Percentiles rank a stretch among this genome's conserved stretches.
Conservation (phyloP, 2,113 vertebrate species). For the Cisticola juncidis region DNA sequence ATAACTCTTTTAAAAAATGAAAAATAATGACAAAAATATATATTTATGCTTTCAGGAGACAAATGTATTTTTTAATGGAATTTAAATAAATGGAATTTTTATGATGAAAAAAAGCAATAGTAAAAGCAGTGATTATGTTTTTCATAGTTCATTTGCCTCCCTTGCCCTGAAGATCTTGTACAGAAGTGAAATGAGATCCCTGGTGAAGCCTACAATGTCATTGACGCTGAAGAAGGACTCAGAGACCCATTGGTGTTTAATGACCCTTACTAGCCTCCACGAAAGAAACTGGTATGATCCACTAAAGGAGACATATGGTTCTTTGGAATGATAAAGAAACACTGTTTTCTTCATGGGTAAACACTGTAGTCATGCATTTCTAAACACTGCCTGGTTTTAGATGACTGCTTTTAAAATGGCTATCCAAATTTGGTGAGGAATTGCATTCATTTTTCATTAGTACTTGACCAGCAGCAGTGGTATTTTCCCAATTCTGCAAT, state of each 20-base stretch:
- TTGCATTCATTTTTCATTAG: conserved; percentile 10
- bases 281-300: conserved; percentile 82
- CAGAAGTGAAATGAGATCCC: conserved; percentile 77
- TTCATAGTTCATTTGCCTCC: conserved; percentile 82
- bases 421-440: conserved; percentile 23
- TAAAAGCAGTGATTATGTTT: conserved; percentile 80
- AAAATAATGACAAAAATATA: conserved; percentile 72
- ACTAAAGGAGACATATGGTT: conserved; percentile 66
- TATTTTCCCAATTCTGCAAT: not conserved
- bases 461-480: not conserved
- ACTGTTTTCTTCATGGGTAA: conserved; percentile 67
- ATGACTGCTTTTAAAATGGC: conserved; percentile 54
- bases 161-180: conserved; percentile 80
- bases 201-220: conserved; percentile 75
- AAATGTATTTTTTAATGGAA: conserved; percentile 78
- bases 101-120: conserved; percentile 73
- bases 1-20: conserved; percentile 51
- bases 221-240: conserved; percentile 78
- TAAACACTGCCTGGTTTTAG: conserved; percentile 63
- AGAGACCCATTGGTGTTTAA: conserved; percentile 84
- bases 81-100: conserved; percentile 80
- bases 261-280: conserved; percentile 83
- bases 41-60: conserved; percentile 74
- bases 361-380: conserved; percentile 48
- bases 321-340: conserved; percentile 74